A percentile compares a stretch with the other conserved stretches of the same genome.
phyloP scores from a whole-genome alignment of 35 echinoderm and acorn worm species.

The Strongylocentrotus purpuratus region DNA sequence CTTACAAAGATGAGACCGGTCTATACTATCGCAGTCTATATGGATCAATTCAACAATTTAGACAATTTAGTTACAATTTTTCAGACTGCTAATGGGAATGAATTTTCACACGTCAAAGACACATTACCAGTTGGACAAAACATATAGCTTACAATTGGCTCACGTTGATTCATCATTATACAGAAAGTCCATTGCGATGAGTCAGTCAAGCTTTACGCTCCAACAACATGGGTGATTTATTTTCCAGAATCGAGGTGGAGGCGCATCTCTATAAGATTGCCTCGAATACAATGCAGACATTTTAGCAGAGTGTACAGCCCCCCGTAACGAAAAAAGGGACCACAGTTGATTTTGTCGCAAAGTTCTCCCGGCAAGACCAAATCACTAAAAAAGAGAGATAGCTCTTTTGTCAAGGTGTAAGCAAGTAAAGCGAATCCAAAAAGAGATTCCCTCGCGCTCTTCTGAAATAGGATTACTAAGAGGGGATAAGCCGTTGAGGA shows the following conservation, averaged over 20 bases:
- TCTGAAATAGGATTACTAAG: conserved; percentile 16
- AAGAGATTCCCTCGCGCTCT: background rate
- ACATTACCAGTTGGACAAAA: background rate
- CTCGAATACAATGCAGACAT: background rate
- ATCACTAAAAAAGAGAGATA: background rate
- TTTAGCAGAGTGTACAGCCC: background rate
- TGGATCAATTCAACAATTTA: background rate
- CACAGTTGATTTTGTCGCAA: background rate
- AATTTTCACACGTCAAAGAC: background rate
- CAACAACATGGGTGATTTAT: background rate
- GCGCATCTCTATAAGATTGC: background rate
- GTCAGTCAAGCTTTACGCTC: background rate
- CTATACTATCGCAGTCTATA: background rate
- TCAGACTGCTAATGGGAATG: background rate
- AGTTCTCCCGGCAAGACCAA: background rate
- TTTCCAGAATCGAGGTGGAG: background rate
- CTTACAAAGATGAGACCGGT: background rate
- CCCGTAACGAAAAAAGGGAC: background rate
- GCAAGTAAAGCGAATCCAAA: background rate
- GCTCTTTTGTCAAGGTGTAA: background rate
- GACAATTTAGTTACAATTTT: background rate
- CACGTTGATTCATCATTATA: background rate
- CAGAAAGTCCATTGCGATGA: background rate
- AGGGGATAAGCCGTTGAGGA: background rate
- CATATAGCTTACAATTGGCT: background rate